phyloP scores from a whole-genome alignment of 1,140 invertebrate genomes.

The Pogonomyrmex californicus region DNA sequence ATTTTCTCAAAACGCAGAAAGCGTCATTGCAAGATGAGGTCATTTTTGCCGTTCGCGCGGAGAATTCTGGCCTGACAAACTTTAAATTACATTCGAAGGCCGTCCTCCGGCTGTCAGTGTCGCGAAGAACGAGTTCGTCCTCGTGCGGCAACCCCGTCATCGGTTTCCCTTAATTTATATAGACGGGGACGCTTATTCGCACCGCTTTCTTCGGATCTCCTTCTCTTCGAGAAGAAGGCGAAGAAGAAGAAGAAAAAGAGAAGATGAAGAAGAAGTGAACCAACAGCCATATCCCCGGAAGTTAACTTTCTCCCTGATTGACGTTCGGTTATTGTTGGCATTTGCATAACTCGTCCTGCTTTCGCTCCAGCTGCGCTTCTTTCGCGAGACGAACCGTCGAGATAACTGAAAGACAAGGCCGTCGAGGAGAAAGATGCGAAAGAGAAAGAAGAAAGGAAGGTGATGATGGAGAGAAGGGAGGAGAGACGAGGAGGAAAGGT shows the following conservation, averaged over 20 bases:
- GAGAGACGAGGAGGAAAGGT: constrained; percentile 58
- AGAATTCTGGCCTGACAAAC: constrained; percentile 53
- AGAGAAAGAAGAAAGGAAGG: constrained; percentile 12
- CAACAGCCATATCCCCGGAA: constrained; percentile 72
- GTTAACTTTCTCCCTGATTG: constrained; percentile 85
- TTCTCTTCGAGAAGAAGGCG: constrained; percentile 9
- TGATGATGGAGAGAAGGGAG: constrained; percentile 4
- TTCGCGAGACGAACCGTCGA: constrained; percentile 62
- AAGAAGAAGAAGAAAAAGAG: background rate
- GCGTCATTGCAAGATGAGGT: constrained; percentile 1
- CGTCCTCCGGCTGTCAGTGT: constrained; percentile 45
- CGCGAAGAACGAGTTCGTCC: constrained; percentile 50
- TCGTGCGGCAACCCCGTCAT: constrained; percentile 58
- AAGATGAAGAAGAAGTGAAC: constrained; percentile 50
- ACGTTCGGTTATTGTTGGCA: constrained; percentile 85
- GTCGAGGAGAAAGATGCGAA: constrained; percentile 30
- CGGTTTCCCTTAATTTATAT: constrained; percentile 72
- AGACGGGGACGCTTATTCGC: constrained; percentile 61
- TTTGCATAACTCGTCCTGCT: constrained; percentile 83
- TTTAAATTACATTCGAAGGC: constrained; percentile 74
- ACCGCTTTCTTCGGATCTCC: constrained; percentile 10
- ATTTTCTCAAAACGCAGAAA: constrained; percentile 22
- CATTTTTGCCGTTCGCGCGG: constrained; percentile 60
- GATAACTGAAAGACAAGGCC: constrained; percentile 73
- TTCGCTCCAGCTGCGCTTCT: constrained; percentile 47